A percentile compares a stretch with the other conserved stretches of the same genome.
phyloP scores from a whole-genome alignment of 1,140 invertebrate genomes.

The Aphelenchoides fujianensis region DNA sequence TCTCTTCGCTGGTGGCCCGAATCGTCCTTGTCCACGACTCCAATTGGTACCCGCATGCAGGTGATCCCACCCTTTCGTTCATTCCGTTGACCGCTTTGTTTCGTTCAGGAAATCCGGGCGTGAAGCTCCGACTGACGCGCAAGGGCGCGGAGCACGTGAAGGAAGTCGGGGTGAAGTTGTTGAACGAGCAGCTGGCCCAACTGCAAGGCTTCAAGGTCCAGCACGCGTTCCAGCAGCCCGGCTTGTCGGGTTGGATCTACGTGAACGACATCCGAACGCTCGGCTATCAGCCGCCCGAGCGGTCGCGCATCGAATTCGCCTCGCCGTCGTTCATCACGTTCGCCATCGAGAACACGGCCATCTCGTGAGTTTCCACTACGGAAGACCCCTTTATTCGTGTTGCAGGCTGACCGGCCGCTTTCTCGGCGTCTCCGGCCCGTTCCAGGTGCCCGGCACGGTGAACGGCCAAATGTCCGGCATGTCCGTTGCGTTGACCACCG shows the following conservation, averaged over 20 bases:
- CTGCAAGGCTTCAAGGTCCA: slow-evolving; percentile 42
- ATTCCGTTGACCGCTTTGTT: neutral
- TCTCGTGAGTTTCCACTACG: no score
- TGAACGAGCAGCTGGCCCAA: slow-evolving; percentile 57
- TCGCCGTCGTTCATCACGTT: slow-evolving; percentile 51
- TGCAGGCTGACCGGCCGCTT: slow-evolving; percentile 53
- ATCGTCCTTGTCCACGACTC: neutral
- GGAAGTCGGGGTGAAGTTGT: slow-evolving; percentile 56
- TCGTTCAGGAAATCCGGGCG: slow-evolving; percentile 55
- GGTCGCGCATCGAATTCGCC: slow-evolving; percentile 51
- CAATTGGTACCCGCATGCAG: neutral
- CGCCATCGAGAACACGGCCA: slow-evolving; percentile 54
- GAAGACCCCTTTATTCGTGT: no score
- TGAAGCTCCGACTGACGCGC: slow-evolving; percentile 56
- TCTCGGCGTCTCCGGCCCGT: slow-evolving; percentile 50
- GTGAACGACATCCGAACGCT: slow-evolving; percentile 54
- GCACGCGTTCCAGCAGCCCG: slow-evolving; percentile 54
- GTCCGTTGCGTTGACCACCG: slow-evolving; percentile 48
- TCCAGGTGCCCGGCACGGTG: slow-evolving; percentile 51
- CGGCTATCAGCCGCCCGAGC: slow-evolving; percentile 47
- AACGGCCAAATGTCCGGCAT: slow-evolving; percentile 47
- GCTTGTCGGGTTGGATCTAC: slow-evolving; percentile 49
- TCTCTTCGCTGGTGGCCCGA: neutral
- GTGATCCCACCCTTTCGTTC: no score
- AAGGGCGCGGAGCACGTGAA: slow-evolving; percentile 61